These are phyloP conservation scores for Trissoscelio sp. DNA, from an alignment of 2,888 invertebrate species.

Conservation along the genomic window DNA sequence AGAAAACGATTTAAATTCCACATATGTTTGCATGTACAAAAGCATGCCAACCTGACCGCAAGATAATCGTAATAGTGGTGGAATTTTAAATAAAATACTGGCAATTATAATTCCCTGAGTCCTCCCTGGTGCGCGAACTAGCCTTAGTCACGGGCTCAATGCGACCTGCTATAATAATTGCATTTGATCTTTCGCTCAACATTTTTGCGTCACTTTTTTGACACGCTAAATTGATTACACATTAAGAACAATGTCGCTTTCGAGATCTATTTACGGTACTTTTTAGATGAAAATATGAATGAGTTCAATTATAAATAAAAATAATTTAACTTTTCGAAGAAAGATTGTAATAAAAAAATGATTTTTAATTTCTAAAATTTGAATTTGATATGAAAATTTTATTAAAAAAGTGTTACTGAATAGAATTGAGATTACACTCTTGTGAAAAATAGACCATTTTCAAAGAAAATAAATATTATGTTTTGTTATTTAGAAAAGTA, in stretches of 20 bases:
- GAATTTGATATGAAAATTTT: too few species aligned
- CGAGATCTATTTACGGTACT: slow-evolving; percentile 20
- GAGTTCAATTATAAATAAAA: too few species aligned
- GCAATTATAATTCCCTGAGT: slow-evolving; percentile 72
- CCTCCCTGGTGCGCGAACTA: slow-evolving; percentile 33
- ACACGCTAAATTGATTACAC: slow-evolving; percentile 48
- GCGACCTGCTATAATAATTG: slow-evolving; percentile 52
- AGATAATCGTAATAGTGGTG: slow-evolving; percentile 72
- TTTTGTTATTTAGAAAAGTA: too few species aligned
- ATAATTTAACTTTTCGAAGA: too few species aligned
- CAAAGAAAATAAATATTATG: too few species aligned
- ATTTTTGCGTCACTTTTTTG: slow-evolving; percentile 35
- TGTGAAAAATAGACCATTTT: too few species aligned
- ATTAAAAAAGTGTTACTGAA: too few species aligned
- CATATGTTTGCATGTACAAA: slow-evolving; percentile 69
- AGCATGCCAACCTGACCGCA: slow-evolving; percentile 69
- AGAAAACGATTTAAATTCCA: slow-evolving; percentile 74
- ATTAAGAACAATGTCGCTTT: slow-evolving; percentile 38
- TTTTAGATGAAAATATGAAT: slow-evolving; percentile 30
- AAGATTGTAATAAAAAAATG: too few species aligned
- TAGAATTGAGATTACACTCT: too few species aligned
- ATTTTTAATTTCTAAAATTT: too few species aligned
- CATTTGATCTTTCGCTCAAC: slow-evolving; percentile 54
- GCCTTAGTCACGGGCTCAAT: slow-evolving; percentile 39
- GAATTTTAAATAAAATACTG: slow-evolving; percentile 76